Evolutionary conservation across 2,888 invertebrate species (phyloP).

Genomic region (Drosophila eohydei): DNA sequence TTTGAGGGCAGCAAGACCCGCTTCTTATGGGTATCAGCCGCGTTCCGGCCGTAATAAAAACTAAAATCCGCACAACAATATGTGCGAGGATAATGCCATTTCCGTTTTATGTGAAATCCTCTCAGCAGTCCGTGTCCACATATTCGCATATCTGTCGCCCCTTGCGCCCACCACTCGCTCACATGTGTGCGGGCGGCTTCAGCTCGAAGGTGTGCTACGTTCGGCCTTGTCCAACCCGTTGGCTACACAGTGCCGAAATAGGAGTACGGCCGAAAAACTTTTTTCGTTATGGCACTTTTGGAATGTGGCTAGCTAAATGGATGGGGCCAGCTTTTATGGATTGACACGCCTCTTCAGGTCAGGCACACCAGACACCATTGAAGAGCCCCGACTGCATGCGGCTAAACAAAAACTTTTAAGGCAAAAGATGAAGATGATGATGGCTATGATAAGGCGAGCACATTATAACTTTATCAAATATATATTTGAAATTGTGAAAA

Average conservation of each 20-base stretch:
- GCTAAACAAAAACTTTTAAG: conserved; percentile 23
- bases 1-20: conserved; percentile 25
- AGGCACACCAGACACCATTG: conserved; percentile 25
- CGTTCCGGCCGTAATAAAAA: conserved; percentile 77
- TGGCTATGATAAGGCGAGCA: not conserved
- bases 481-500: not conserved
- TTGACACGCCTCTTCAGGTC: conserved; percentile 36
- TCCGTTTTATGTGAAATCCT: conserved; percentile 81
- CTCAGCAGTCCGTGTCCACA: conserved; percentile 64
- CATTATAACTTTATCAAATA: not conserved
- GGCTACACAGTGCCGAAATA: conserved; percentile 69
- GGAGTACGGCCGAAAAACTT: conserved; percentile 52
- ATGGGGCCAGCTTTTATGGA: conserved; percentile 68
- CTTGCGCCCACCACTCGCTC: not conserved
- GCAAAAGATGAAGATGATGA: not conserved
- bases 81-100: conserved; percentile 81
- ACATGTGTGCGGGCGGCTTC: conserved; percentile 55
- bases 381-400: conserved; percentile 22
- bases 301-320: conserved; percentile 58
- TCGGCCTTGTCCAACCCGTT: conserved; percentile 45
- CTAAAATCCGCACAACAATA: conserved; percentile 81
- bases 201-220: conserved; percentile 52
- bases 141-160: conserved; percentile 40
- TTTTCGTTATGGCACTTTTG: conserved; percentile 64
- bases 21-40: conserved; percentile 69